Base-by-base conservation (phyloP, 2,888 invertebrate genomes). In the Nymphalis c-album region DNA sequence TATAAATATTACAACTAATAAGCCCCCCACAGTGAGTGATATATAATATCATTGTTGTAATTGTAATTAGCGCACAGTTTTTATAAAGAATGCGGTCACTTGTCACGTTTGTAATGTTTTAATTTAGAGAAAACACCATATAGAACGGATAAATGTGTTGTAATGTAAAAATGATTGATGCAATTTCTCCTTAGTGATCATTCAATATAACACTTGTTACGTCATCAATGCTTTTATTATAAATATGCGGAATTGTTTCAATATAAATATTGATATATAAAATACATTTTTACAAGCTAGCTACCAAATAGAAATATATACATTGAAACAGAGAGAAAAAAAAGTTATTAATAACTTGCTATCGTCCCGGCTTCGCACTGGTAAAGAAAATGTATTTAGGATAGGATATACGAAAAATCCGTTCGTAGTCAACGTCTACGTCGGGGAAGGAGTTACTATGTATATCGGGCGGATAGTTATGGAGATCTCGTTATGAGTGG, bases 101-200 rank as follows among this genome's bases (percentile, higher is more conserved):
- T 51, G 50, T 47, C 16, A 46, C 22, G 26, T 62, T 63, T 60
- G 55, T 63, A 63, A 67, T 51, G 45, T 69, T 70, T 69, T 69
- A 20, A 71, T 74, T 71, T 70, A 55, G 64, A 68, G 66, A 69
- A 69, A 67, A 69, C 67, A 66, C 63, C 61, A 60, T 63, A 35
- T 63, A 50, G 67, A 68, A 66, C 58, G 62, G 61, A 68, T 65
- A 40, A 59, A 60, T 64, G 66, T 66, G 63, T 64, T 60, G 69
- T 75, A 73, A 76, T 76, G 71, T 67, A 68, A 72, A 73, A 70
- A 72, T 74, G 70, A 76, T 76, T 74, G 60, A 18, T 16, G 31
- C 59, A 47, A 62, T 64, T 59, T 64, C 64, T 64, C 51, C 50
- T 62, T 20, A 61, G 46, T 57, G 17, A 57, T 17, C 57, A 18